phyloP scores from a whole-genome alignment of 2,888 invertebrate species.

The Oligia latruncula region DNA sequence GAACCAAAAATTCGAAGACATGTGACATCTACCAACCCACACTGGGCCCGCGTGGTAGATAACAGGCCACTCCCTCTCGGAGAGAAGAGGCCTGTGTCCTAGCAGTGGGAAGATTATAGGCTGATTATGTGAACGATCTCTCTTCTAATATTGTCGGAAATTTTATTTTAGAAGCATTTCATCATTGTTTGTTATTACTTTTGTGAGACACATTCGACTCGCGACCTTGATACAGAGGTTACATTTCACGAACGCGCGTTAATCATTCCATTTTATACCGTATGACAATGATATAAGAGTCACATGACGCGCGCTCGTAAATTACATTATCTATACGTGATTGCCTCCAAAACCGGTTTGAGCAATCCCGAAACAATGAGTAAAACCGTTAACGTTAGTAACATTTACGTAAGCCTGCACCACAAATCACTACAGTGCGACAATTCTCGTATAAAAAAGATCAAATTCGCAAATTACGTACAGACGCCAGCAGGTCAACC shows the following conservation, averaged over 20 bases:
- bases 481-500: too few relatives aligned
- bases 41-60: too few relatives aligned
- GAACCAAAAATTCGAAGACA: neutral
- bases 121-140: neutral
- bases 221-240: neutral
- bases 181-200: neutral
- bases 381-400: neutral
- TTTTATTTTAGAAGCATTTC: neutral
- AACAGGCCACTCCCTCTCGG: too few relatives aligned
- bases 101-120: too few relatives aligned
- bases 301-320: neutral
- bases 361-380: neutral
- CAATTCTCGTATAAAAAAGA: too few relatives aligned
- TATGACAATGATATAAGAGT: neutral
- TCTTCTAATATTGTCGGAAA: neutral
- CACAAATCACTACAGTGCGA: too few relatives aligned
- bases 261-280: neutral
- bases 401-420: neutral
- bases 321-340: neutral
- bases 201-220: neutral
- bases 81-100: too few relatives aligned
- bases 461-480: too few relatives aligned
- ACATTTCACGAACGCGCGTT: neutral
- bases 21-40: neutral
- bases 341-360: neutral